Base-by-base conservation (phyloP, 1,140 invertebrate species). In the Lasioglossum albipes region DNA sequence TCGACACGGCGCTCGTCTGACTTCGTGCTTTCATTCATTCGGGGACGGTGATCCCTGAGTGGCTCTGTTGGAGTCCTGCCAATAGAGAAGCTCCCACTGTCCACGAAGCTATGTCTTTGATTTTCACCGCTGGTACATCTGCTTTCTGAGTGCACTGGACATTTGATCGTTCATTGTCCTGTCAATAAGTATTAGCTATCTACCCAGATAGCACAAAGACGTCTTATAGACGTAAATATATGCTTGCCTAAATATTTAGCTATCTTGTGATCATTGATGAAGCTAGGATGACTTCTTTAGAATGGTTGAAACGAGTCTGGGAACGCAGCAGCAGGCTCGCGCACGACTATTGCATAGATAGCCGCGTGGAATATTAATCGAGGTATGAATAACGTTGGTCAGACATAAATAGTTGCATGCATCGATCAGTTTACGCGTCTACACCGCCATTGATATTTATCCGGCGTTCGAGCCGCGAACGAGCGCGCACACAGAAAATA, bases 321-420 rank as follows among this genome's bases (percentile, higher is more conserved):
- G 52, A 80, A 49, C 54, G 72, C 65, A 16, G 16, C 59, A 12
- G 45, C 52, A 2, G 13, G 16, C 18, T 16, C 52, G 52, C 52
- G 45, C 20, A 36, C 57, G 27, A 27, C 27, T 54, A 27, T 67
- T 22, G 62, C 69, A 72, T 42, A 27, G 66, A 18, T 31, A 7
- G 20, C 27, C 2, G 36, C 49, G 65, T 36, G 45, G 78, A 82
- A 83, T 85, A 85, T 85, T 83, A 82, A 86, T 85, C 20, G n/a
- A 42, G 20, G 36, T 41, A 79, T 76, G 61, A 85, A 86, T 83
- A 86, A 85, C 41, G 72, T 66, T 76, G 70, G 67, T 61, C 67
- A 54, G 71, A 77, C 72, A 64, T 27, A 75, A 85, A 66, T 49
- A 27, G 64, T 79, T 57, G 20, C 31, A 36, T 65, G 52, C 72